Evolutionary conservation across 2,888 invertebrate genomes (phyloP).

Genomic region (Allygus modestus): DNA sequence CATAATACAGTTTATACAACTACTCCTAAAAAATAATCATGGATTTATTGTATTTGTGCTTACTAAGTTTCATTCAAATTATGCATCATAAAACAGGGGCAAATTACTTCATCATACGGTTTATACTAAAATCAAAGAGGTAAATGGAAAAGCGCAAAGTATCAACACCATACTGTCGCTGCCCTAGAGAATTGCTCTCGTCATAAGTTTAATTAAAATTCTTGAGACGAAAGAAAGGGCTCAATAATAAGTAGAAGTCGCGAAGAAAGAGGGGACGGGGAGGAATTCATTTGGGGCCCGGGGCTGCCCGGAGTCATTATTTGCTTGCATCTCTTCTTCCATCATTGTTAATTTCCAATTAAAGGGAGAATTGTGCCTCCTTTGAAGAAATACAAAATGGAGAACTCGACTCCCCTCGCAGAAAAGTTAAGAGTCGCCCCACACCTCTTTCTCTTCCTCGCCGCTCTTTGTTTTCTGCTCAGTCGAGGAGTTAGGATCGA

Average conservation of each 20-base stretch:
- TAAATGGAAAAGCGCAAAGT: conserved; percentile 19
- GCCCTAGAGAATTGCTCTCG: conserved; percentile 43
- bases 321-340: conserved; percentile 58
- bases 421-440: conserved; percentile 50
- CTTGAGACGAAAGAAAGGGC: conserved; percentile 62
- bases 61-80: no score
- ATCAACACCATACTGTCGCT: conserved; percentile 10
- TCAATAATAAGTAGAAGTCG: conserved; percentile 62
- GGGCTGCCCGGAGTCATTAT: conserved; percentile 60
- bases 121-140: background rate
- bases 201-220: conserved; percentile 64
- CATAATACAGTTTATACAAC: no score
- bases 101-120: background rate
- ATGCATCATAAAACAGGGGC: background rate
- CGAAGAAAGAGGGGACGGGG: conserved; percentile 55
- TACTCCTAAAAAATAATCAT: no score
- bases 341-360: conserved; percentile 64
- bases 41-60: no score
- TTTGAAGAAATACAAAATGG: conserved; percentile 64
- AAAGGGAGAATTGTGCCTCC: conserved; percentile 64
- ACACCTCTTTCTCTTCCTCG: conserved; percentile 50
- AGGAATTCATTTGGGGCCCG: conserved; percentile 56
- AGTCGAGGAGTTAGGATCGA: background rate
- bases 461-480: conserved; percentile 29
- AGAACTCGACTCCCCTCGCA: conserved; percentile 41